These are phyloP conservation scores for Oceanodroma tethys DNA, from an alignment of 2,113 vertebrate genomes.

Conservation along the genomic window DNA sequence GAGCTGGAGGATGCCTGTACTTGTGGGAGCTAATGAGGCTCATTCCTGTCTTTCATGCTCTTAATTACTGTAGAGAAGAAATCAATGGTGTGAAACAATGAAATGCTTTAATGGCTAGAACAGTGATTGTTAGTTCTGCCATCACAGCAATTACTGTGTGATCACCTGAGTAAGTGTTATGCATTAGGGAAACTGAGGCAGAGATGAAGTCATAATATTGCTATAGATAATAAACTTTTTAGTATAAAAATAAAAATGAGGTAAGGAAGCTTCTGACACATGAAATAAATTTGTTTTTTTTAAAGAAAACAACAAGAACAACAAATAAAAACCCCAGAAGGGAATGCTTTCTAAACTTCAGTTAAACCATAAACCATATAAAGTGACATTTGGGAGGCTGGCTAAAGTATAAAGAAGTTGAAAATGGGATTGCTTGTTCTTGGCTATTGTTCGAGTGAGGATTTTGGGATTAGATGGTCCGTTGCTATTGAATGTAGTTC, in stretches of 20 bases:
- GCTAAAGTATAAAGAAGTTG: not conserved
- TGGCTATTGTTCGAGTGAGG: not conserved
- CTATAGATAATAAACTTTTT: not conserved
- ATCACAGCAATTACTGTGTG: not conserved
- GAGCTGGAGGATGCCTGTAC: not conserved
- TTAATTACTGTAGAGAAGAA: not conserved
- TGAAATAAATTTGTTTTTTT: not conserved
- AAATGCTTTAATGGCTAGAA: not conserved
- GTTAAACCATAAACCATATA: not conserved
- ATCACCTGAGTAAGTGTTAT: not conserved
- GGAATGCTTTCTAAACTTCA: not conserved
- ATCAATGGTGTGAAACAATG: not conserved
- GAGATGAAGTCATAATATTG: not conserved
- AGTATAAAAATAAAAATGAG: not conserved
- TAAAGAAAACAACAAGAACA: not conserved
- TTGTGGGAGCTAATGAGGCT: not conserved
- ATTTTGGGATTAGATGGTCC: slow-evolving; percentile 33
- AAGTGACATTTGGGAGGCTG: slow-evolving; percentile 25
- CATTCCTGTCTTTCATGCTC: not conserved
- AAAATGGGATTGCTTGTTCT: not conserved
- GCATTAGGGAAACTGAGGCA: not conserved
- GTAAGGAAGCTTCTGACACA: not conserved
- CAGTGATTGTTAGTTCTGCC: not conserved
- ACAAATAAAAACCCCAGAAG: not conserved
- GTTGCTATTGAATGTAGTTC: not conserved